Evolutionary conservation across 2,113 vertebrate species (phyloP), one percentile per base, ranked within the genome.

Genomic region (Numida meleagris): DNA sequence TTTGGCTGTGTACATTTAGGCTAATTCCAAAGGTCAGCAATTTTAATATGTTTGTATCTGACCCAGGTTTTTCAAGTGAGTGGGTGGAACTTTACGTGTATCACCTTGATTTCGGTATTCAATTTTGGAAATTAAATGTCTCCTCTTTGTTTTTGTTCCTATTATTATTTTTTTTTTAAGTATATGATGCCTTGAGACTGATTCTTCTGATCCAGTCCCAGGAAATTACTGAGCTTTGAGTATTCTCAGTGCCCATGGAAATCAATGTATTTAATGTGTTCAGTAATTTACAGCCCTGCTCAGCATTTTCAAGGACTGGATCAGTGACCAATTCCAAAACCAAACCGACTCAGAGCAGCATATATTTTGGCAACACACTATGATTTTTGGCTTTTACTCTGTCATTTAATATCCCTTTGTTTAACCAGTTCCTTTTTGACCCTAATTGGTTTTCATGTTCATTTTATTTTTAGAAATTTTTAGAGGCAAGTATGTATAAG

Each of bases 381-480:
- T 53, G 55, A 66, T 83, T 93, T 71, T 82, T 81, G 91, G 62
- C 75, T 76, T 55, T 95, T 86, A 82, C 53, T 82, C 78, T 94
- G 84, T 96, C 57, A 40, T 95, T 88, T 89, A 83, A 75, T 94
- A 91, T 79, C 87, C 82, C 59, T 88, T 93, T 72, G 62, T 80
- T 96, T 93, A 93, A 63, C 66, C 59, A 71, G n/a, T 89, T 76
- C 86, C 96, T 89, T 95, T 96, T 96, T 96, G 90, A 96, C 73
- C 90, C 97, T 98, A 98, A 98, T 96, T 98, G 92, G 94, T 95
- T 98, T 97, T 98, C 98, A 98, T 98, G 92, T 99, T 98, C 96
- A 71, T 98, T 99, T 98, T 98, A 97, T 99, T 99, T 98, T 98
- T 99, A 99, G 99, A 99, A 99, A 99, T 98, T 98, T 98, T 98